Evolutionary conservation across 2,113 vertebrate genomes (phyloP), one percentile per base, ranked within the genome.

Genomic region (Beaufortia kweichowensis): DNA sequence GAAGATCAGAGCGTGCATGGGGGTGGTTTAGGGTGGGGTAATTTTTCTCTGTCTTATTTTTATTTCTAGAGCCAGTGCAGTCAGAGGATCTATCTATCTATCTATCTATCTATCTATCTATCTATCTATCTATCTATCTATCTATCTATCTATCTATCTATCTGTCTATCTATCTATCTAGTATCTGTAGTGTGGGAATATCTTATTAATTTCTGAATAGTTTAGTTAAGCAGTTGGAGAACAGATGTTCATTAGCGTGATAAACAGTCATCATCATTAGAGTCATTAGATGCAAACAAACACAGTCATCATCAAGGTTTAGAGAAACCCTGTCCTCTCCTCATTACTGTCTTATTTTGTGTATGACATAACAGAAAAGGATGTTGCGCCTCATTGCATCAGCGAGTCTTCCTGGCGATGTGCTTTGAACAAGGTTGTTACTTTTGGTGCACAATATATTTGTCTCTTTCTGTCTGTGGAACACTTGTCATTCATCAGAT

Each of bases 21-120:
- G 61, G 59, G 33, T 55, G 59, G 41, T 35, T 14, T 19, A 60
- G 41, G 55, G 11, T 33, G 66, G 41, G 23, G 21, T 35, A 63
- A 81, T 80, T 80, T 80, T 84, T 85, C 78, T 67, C 75, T 15
- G n/a, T 71, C 82, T 75, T 50, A 67, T 76, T 81, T 79, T 80
- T 23, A 35, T 61, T 74, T 75, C 76, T 65, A 57, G 61, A 63
- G 50, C 55, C 62, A 21, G 21, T 55, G 56, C 56, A 35, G 73
- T 46, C 21, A 43, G n/a, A 76, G 73, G 0, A 35, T 35, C 33
- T 9, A 35, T 35, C 33, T 1, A 9, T 35, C 33, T 35, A 6
- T 35, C 33, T 35, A 1, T 35, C 33, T 0, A 6, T 7, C 33
- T 35, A 1, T 35, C 33, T 8, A 1, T 35, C 33, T 35, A 1